Evolutionary conservation across 2,888 invertebrate genomes (phyloP), one percentile per base, ranked within the genome.

Genomic region (Scaptomyza caliginosa): DNA sequence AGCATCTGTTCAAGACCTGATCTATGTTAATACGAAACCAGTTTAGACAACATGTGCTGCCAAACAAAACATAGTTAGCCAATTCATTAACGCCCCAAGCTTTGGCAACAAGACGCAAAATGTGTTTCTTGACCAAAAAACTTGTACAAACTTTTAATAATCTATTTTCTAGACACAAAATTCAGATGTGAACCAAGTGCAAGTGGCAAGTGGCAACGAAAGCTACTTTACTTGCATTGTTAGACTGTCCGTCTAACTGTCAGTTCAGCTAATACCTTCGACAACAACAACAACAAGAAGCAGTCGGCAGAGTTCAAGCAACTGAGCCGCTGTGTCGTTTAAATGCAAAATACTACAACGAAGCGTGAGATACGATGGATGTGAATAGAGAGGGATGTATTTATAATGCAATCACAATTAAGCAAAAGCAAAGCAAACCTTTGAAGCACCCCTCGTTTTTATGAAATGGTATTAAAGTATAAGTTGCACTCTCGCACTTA

Each of bases 341-440:
- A 75, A 72, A 76, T 76, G 60, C 64, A 67, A 73, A 72, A 46
- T 21, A 46, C 46, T 72, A 72, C 59, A 62, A 52, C 40, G 68
- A 62, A 68, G 74, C 68, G 72, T 73, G 74, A 73, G 67, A 72
- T 76, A 62, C 70, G 58, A 52, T 21, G 64, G 28, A 24, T 28
- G 24, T 30, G 26, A 26, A 36, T 34, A 24, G 10, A n/a, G 17
- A 8, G n/a, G n/a, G n/a, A n/a, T n/a, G n/a, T n/a, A n/a, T n/a
- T n/a, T n/a, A n/a, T n/a, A n/a, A n/a, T n/a, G n/a, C n/a, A n/a
- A n/a, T n/a, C n/a, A n/a, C n/a, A n/a, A n/a, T n/a, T 10, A 13
- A 34, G 8, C 1, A 34, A n/a, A n/a, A n/a, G n/a, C n/a, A n/a
- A n/a, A n/a, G n/a, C n/a, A n/a, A n/a, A 28, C 8, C 28, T n/a